A percentile compares a stretch with the other conserved stretches of the same genome.
These are phyloP conservation scores for Ranitomeya variabilis DNA, from an alignment of 2,113 vertebrate species.

Conservation along the genomic window DNA sequence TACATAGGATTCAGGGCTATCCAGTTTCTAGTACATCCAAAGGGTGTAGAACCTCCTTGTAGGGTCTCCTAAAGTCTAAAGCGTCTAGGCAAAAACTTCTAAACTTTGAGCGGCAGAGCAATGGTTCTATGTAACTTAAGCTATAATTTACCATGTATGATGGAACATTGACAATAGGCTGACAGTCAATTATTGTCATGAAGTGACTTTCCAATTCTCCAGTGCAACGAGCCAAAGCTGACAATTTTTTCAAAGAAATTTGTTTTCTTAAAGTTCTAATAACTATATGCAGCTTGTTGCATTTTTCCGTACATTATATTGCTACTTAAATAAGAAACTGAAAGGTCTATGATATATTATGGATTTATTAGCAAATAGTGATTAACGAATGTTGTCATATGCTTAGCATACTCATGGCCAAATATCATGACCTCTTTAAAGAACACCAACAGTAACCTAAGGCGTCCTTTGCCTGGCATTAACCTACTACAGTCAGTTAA, in stretches of 20 bases:
- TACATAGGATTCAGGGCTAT: too few relatives aligned
- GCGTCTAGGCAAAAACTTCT: too few relatives aligned
- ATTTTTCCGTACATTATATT: neutral
- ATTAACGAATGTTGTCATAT: constrained; percentile 70
- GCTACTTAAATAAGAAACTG: constrained; percentile 18
- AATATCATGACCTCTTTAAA: constrained; percentile 74
- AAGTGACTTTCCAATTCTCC: too few relatives aligned
- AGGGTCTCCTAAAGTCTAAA: too few relatives aligned
- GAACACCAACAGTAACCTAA: constrained; percentile 64
- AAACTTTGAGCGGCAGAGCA: too few relatives aligned
- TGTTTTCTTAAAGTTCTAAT: neutral
- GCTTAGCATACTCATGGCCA: constrained; percentile 55
- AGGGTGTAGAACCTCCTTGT: too few relatives aligned
- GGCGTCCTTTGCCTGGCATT: constrained; percentile 70
- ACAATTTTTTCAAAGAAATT: neutral
- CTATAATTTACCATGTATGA: too few relatives aligned
- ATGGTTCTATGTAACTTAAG: too few relatives aligned
- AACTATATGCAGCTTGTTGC: neutral
- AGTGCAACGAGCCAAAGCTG: too few relatives aligned
- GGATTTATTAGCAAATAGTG: constrained; percentile 70
- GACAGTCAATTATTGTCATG: too few relatives aligned
- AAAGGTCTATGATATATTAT: constrained; percentile 66
- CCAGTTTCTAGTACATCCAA: too few relatives aligned
- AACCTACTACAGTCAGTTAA: constrained; percentile 71
- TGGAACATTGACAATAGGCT: too few relatives aligned